phyloP scores from a whole-genome alignment of 2,888 invertebrate genomes.

The Leptopilina syphax region DNA sequence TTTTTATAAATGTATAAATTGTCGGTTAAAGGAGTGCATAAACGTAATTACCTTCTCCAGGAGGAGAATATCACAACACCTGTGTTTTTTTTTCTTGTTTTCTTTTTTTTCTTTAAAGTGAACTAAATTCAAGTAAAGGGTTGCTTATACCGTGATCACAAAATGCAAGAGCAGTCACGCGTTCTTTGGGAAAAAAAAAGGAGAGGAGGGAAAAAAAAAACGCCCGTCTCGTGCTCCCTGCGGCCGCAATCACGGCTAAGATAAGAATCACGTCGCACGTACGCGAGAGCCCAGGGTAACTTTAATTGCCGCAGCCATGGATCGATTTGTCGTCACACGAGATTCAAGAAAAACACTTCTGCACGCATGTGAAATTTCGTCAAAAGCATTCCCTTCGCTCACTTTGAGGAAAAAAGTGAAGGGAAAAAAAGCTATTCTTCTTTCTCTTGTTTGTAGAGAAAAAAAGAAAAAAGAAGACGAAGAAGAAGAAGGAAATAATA shows the following conservation, averaged over 20 bases:
- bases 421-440: no score
- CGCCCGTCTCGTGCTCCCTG: slow-evolving; percentile 28
- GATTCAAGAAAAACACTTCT: slow-evolving; percentile 49
- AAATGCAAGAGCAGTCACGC: slow-evolving; percentile 31
- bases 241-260: slow-evolving; percentile 39
- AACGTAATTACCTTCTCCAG: neutral
- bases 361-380: slow-evolving; percentile 37
- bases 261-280: slow-evolving; percentile 51
- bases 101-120: neutral
- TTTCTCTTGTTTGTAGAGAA: no score
- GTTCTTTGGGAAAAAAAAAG: neutral
- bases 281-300: slow-evolving; percentile 48
- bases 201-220: neutral
- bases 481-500: no score
- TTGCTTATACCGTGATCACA: slow-evolving; percentile 22
- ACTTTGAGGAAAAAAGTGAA: neutral
- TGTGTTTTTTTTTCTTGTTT: neutral
- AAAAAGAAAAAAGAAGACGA: no score
- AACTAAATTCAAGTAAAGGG: slow-evolving; percentile 29
- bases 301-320: slow-evolving; percentile 54
- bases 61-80: slow-evolving; percentile 20
- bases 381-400: slow-evolving; percentile 1
- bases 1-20: no score
- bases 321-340: slow-evolving; percentile 56
- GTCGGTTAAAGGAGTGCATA: no score